Percentiles rank a stretch among this genome's conserved stretches.
These are phyloP conservation scores for Callosobruchus maculatus DNA, from an alignment of 2,888 invertebrate genomes.

Conservation along the genomic window DNA sequence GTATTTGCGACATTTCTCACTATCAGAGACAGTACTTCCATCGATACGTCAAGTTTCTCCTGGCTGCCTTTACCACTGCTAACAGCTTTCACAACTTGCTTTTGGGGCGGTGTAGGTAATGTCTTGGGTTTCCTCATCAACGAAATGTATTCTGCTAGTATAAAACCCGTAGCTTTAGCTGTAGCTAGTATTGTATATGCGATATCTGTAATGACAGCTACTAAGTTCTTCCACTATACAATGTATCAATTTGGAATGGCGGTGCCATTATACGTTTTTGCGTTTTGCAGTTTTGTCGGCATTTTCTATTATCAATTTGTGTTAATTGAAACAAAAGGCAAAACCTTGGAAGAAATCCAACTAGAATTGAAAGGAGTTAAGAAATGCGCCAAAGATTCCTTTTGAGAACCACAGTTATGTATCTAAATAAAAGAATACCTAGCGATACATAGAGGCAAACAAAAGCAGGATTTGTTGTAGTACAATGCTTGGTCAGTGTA, in stretches of 20 bases:
- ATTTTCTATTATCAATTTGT: constrained; percentile 33
- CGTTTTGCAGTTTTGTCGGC: constrained; percentile 26
- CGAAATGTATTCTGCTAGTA: constrained; percentile 38
- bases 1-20: constrained; percentile 32
- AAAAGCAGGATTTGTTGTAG: no score
- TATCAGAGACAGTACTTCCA: constrained; percentile 22
- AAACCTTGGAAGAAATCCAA: constrained; percentile 35
- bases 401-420: not conserved
- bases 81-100: constrained; percentile 31
- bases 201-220: constrained; percentile 24
- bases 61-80: constrained; percentile 36
- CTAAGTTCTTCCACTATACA: constrained; percentile 36
- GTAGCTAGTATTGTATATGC: constrained; percentile 30
- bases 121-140: constrained; percentile 31
- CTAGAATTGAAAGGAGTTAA: constrained; percentile 25
- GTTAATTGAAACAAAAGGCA: constrained; percentile 38
- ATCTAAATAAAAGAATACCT: no score
- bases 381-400: not conserved
- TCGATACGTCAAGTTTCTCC: constrained; percentile 24
- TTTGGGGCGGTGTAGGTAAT: constrained; percentile 31
- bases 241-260: constrained; percentile 32
- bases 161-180: constrained; percentile 35
- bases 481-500: no score
- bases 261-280: constrained; percentile 35
- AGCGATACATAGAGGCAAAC: no score